Evolutionary conservation across 2,888 invertebrate genomes (phyloP), one percentile per base, ranked within the genome.

Genomic region (Catocala nupta): DNA sequence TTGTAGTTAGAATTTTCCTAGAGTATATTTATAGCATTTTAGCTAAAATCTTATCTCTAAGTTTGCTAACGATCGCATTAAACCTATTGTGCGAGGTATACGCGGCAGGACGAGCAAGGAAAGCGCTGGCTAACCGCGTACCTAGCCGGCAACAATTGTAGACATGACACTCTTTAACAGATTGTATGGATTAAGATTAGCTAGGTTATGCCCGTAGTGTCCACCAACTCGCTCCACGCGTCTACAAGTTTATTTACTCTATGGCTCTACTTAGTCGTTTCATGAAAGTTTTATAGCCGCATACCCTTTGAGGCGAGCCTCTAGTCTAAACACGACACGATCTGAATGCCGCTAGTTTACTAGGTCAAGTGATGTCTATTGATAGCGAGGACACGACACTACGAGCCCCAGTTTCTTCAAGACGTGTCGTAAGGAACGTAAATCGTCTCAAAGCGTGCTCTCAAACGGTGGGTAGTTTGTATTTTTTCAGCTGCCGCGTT

Each of bases 331-430:
- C 82, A 85, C 83, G 87, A 81, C 86, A 87, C 86, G 86, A 84
- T 83, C 82, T 88, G 88, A 88, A 89, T 86, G 87, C 83, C 78
- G 80, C 80, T 83, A 81, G 87, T 84, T 87, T 85, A 90, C 77
- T 89, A 77, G 90, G 90, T 91, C 90, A 89, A 89, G 90, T 82
- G 84, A 65, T 76, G 80, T 77, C 87, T 86, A 88, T 90, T 88
- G 89, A 90, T 80, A 84, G 73, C 73, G 83, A 84, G 82, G 83
- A 86, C 77, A 80, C 68, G 71, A 77, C 74, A 70, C 73, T 75
- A 65, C 67, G 72, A 82, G 81, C 71, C 78, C 83, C 78, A 83
- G 83, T 84, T 87, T 83, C 72, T 67, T 69, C 67, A 67, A 67
- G 71, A 76, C 77, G 75, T 77, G 73, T 82, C 77, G 80, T 80